Percentiles rank a stretch among this genome's conserved stretches.
These are phyloP conservation scores for Protodeltote pygarga DNA, from an alignment of 2,888 invertebrate genomes.

Conservation along the genomic window DNA sequence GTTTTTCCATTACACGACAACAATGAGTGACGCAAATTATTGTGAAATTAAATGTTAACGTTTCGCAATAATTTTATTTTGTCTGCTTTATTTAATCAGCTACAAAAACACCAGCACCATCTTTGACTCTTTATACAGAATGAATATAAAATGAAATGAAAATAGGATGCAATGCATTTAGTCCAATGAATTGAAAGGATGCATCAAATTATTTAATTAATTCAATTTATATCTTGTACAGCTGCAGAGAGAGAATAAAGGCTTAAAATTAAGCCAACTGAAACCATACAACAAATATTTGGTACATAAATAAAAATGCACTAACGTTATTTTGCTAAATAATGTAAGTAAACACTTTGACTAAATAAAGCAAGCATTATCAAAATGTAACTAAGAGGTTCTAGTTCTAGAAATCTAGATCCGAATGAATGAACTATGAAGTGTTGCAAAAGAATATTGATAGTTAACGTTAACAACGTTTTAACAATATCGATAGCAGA, in stretches of 20 bases:
- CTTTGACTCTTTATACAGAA: constrained; percentile 10
- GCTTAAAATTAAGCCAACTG: too few relatives aligned
- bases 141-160: constrained; percentile 23
- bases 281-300: too few relatives aligned
- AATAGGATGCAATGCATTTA: constrained; percentile 25
- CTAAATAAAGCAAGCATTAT: too few relatives aligned
- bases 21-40: not conserved
- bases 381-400: too few relatives aligned
- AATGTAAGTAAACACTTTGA: too few relatives aligned
- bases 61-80: constrained; percentile 1
- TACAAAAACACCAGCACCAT: not conserved
- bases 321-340: too few relatives aligned
- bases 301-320: too few relatives aligned
- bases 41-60: not conserved
- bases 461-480: too few relatives aligned
- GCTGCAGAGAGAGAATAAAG: not conserved
- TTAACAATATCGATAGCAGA: too few relatives aligned
- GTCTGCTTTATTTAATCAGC: not conserved
- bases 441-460: too few relatives aligned
- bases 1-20: constrained; percentile 33
- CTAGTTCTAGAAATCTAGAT: too few relatives aligned
- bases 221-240: constrained; percentile 14
- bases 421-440: too few relatives aligned
- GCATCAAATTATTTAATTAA: constrained; percentile 51
- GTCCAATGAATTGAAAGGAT: constrained; percentile 47